phyloP scores from a whole-genome alignment of 2,113 vertebrate genomes.

The Ictalurus punctatus region DNA sequence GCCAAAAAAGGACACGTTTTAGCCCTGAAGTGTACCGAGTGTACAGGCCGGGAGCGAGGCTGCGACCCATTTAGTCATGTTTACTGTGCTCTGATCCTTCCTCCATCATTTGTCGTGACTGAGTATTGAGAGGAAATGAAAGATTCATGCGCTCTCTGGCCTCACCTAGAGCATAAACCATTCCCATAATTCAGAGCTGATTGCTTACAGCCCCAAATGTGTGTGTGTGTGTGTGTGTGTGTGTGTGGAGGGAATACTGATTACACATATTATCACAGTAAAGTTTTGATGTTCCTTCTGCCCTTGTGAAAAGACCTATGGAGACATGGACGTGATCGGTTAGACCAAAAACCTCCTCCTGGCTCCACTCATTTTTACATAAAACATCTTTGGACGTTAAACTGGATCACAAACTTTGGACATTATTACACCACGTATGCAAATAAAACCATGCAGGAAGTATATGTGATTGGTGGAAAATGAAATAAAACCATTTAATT shows the following conservation, averaged over 20 bases:
- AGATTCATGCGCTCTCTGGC: conserved; percentile 70
- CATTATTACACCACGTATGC: neutral
- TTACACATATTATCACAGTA: conserved; percentile 48
- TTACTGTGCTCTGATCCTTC: conserved; percentile 55
- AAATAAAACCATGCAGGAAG: neutral
- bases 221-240: conserved; percentile 53
- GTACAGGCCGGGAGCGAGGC: neutral
- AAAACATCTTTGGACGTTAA: neutral
- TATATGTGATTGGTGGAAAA: neutral
- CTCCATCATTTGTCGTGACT: conserved; percentile 59
- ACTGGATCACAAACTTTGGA: neutral
- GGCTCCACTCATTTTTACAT: neutral
- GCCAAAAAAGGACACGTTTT: neutral
- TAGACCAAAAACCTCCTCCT: neutral
- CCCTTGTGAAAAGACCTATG: conserved; percentile 22
- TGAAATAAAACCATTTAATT: neutral
- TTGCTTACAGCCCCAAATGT: conserved; percentile 64
- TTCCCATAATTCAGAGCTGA: conserved; percentile 63
- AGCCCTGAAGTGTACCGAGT: neutral
- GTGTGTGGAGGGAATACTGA: conserved; percentile 67
- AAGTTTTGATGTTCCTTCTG: conserved; percentile 61
- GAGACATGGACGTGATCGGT: neutral
- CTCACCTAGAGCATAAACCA: conserved; percentile 65
- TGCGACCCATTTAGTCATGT: conserved; percentile 11
- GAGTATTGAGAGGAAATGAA: conserved; percentile 74